A percentile compares a stretch with the other conserved stretches of the same genome.
Evolutionary conservation across 2,797 vertebrate species (phyloP).

Genomic region (Sarcophilus harrisii): DNA sequence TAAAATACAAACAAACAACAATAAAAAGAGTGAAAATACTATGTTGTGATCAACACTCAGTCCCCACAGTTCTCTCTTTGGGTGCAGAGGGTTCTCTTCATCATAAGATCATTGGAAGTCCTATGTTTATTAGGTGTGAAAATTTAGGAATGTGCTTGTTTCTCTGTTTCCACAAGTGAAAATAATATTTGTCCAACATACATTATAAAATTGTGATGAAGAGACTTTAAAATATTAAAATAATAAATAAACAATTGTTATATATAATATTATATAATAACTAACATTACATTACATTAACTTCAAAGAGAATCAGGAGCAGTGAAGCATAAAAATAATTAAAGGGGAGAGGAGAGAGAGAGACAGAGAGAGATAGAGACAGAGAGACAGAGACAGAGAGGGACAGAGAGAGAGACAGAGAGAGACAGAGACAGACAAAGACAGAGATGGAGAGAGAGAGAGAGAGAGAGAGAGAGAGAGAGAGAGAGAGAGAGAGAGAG

Average conservation of each 20-base stretch:
- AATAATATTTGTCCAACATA: neutral
- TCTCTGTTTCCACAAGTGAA: neutral
- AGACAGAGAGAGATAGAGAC: neutral
- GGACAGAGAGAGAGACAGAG: too few species aligned
- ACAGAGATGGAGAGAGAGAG: neutral
- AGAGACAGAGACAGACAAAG: neutral
- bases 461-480: too few species aligned
- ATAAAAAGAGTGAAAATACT: too few species aligned
- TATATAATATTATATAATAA: neutral
- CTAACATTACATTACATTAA: neutral
- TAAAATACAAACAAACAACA: too few species aligned
- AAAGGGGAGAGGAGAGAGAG: too few species aligned
- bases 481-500: too few species aligned
- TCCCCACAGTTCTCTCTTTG: too few species aligned
- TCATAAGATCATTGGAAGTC: too few species aligned
- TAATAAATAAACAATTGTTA: neutral
- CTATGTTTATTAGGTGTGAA: neutral
- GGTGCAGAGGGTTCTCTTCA: too few species aligned
- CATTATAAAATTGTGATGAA: neutral
- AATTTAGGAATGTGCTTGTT: neutral
- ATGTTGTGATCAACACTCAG: too few species aligned
- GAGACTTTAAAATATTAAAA: neutral
- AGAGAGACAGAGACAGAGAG: too few species aligned
- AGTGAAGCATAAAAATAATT: neutral
- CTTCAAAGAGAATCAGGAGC: neutral